Evolutionary conservation across 2,113 vertebrate species (phyloP).

Genomic region (Xenopus laevis): DNA sequence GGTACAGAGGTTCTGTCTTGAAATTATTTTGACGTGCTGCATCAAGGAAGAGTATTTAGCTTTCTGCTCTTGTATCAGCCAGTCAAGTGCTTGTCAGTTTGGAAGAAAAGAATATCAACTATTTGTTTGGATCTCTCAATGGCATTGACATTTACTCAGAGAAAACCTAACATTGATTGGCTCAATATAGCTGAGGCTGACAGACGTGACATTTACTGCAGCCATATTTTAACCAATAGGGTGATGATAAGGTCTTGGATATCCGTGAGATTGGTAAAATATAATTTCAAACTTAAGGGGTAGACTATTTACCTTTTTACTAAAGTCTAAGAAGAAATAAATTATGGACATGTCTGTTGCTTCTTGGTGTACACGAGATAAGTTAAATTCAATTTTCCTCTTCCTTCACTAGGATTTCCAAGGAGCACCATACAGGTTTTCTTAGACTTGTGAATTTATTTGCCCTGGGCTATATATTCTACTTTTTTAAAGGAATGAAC

Average conservation of each 20-base stretch:
- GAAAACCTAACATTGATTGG: constrained; percentile 65
- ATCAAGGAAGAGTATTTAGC: constrained; percentile 55
- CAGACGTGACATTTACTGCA: constrained; percentile 69
- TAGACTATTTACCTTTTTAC: constrained; percentile 64
- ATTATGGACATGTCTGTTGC: constrained; percentile 51
- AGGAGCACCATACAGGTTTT: not conserved
- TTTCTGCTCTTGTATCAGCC: constrained; percentile 55
- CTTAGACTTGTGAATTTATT: not conserved
- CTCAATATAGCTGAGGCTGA: constrained; percentile 59
- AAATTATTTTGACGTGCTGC: constrained; percentile 40
- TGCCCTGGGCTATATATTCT: not conserved
- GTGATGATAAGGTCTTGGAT: constrained; percentile 64
- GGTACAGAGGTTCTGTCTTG: constrained; percentile 21
- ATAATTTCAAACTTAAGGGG: constrained; percentile 63
- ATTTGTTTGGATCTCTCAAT: constrained; percentile 59
- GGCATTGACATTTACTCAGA: constrained; percentile 71
- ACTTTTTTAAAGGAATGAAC: not conserved
- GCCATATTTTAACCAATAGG: constrained; percentile 62
- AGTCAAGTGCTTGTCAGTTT: constrained; percentile 62
- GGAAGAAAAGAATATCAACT: constrained; percentile 54
- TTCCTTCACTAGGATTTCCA: constrained; percentile 2
- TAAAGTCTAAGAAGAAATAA: constrained; percentile 63
- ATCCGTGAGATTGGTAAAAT: constrained; percentile 62
- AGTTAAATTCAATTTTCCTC: constrained; percentile 1
- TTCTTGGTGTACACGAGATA: constrained; percentile 9